phyloP scores from a whole-genome alignment of 2,797 vertebrate genomes.

The Petrocephalus schoutedeni region DNA sequence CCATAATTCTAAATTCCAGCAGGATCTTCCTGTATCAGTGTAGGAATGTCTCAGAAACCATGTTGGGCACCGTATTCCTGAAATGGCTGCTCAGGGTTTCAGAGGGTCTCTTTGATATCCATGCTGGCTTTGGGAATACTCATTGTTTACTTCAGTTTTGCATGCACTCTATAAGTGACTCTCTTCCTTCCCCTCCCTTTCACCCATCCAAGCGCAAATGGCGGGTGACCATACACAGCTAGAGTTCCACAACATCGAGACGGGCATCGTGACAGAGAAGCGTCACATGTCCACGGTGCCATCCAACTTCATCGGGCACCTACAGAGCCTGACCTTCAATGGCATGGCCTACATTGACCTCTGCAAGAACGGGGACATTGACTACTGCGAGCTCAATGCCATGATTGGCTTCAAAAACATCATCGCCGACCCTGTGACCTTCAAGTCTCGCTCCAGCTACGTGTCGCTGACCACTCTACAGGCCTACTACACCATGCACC shows the following conservation, averaged over 20 bases:
- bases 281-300: conserved; percentile 83
- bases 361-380: conserved; percentile 96
- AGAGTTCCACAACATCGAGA: conserved; percentile 98
- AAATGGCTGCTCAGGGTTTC: not conserved
- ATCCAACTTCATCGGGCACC: conserved; percentile 96
- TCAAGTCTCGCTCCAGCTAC: conserved; percentile 96
- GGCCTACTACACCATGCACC: conserved; percentile 98
- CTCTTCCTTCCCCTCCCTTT: not conserved
- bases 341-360: conserved; percentile 98
- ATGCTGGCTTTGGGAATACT: not conserved
- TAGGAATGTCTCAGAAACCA: not conserved
- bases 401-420: conserved; percentile 97
- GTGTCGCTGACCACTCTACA: conserved; percentile 87
- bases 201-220: conserved; percentile 81
- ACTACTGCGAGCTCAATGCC: conserved; percentile 96
- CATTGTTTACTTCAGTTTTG: not conserved
- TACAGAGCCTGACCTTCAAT: conserved; percentile 94
- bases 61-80: not conserved
- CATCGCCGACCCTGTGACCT: conserved; percentile 94
- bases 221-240: conserved; percentile 93
- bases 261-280: conserved; percentile 93
- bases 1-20: not conserved
- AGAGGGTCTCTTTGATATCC: not conserved
- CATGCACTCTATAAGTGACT: not conserved
- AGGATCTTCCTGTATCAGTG: not conserved